Evolutionary conservation across 2,797 vertebrate species (phyloP).

Genomic region (Spea hammondii): DNA sequence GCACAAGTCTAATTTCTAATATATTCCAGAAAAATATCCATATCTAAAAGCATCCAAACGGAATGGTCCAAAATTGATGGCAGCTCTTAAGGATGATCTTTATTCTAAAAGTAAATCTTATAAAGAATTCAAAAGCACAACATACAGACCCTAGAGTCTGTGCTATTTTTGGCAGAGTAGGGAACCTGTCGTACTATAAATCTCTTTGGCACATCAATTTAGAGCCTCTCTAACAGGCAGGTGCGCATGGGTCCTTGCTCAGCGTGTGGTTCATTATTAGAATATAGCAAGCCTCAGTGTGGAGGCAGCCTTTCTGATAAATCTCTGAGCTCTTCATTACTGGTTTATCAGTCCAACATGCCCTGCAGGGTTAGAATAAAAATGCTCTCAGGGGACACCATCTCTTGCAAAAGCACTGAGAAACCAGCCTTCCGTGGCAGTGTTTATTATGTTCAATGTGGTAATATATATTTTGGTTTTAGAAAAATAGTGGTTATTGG

Average conservation of each 20-base stretch:
- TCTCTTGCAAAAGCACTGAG: neutral
- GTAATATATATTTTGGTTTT: neutral
- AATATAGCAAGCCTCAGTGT: slow-evolving; percentile 18
- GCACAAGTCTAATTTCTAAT: too few relatives aligned
- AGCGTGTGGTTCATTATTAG: slow-evolving; percentile 22
- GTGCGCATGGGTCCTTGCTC: slow-evolving; percentile 25
- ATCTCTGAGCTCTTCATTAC: slow-evolving; percentile 24
- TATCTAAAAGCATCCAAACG: slow-evolving; percentile 4
- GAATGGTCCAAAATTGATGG: neutral
- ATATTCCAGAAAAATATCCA: neutral
- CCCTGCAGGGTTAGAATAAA: slow-evolving; percentile 19
- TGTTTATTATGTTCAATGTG: neutral
- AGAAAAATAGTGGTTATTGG: too few relatives aligned
- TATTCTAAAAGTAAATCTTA: slow-evolving; percentile 31
- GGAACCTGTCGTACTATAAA: slow-evolving; percentile 23
- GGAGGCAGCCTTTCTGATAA: neutral
- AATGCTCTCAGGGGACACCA: neutral
- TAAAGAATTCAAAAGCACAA: slow-evolving; percentile 27
- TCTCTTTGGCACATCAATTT: slow-evolving; percentile 28
- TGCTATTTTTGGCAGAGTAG: slow-evolving; percentile 22
- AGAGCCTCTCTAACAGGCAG: slow-evolving; percentile 10
- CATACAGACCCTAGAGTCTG: slow-evolving; percentile 4
- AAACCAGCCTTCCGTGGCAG: neutral
- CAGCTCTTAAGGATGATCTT: slow-evolving; percentile 12
- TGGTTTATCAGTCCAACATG: slow-evolving; percentile 21